Percentiles rank a stretch among this genome's conserved stretches.
Evolutionary conservation across 1,140 invertebrate genomes (phyloP).

Genomic region (Drosophila kepulauana): DNA sequence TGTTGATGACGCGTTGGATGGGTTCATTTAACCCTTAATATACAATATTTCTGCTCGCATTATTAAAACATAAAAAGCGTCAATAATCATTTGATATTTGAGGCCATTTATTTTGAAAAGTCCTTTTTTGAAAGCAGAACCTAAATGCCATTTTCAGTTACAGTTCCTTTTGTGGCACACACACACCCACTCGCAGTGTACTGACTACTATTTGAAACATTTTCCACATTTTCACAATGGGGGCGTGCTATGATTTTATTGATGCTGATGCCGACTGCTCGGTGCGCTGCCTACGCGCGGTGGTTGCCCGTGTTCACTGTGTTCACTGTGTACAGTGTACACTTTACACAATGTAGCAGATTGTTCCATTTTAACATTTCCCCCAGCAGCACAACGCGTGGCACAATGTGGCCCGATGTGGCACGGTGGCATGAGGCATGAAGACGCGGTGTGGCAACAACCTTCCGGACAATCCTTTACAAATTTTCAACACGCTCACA

Average conservation of each 20-base stretch:
- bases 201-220: conserved; percentile 37
- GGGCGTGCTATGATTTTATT: conserved; percentile 64
- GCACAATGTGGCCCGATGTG: conserved; percentile 9
- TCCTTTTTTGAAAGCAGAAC: conserved; percentile 23
- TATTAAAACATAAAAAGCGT: conserved; percentile 84
- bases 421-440: not conserved
- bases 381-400: conserved; percentile 54
- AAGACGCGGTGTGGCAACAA: not conserved
- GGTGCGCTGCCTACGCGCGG: conserved; percentile 11
- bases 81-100: conserved; percentile 81
- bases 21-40: conserved; percentile 73
- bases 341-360: conserved; percentile 79
- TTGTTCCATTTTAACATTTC: conserved; percentile 75
- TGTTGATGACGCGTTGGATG: conserved; percentile 66
- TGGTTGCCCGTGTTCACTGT: conserved; percentile 42
- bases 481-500: conserved; percentile 53
- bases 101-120: conserved; percentile 73
- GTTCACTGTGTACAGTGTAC: conserved; percentile 37
- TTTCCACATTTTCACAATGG: conserved; percentile 29
- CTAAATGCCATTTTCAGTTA: not conserved
- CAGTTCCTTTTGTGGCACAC: conserved; percentile 9
- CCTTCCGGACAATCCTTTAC: conserved; percentile 68
- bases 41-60: conserved; percentile 69
- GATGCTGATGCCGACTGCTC: conserved; percentile 23
- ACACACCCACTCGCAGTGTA: not conserved